Conservation (phyloP, 2,113 vertebrate species). For the Halcyon malimbica region DNA sequence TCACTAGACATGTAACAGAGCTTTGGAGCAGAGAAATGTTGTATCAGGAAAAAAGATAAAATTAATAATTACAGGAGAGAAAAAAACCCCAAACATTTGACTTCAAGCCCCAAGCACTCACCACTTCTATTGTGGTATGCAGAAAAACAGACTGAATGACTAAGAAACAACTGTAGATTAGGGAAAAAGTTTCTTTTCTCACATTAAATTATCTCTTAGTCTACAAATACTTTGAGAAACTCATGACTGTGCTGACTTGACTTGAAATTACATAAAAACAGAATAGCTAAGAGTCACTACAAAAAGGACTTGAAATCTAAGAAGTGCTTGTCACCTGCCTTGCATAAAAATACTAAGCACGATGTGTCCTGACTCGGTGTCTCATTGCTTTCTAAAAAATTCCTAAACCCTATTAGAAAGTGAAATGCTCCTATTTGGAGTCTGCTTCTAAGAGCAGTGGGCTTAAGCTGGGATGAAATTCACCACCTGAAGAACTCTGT, state of each 20-base stretch:
- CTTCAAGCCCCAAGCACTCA: not conserved
- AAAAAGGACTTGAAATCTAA: not conserved
- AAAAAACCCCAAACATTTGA: not conserved
- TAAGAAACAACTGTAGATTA: not conserved
- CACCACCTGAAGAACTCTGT: not conserved
- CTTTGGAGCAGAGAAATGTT: not conserved
- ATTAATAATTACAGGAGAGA: not conserved
- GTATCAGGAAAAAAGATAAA: not conserved
- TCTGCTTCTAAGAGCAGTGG: not conserved
- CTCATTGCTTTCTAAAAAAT: not conserved
- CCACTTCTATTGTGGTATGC: not conserved
- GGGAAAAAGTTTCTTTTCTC: not conserved
- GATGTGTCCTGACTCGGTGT: not conserved
- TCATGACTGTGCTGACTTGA: not conserved
- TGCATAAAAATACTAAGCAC: fast-evolving
- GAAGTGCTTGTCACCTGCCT: not conserved
- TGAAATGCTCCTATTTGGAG: not conserved
- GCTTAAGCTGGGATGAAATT: not conserved
- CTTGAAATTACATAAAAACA: not conserved
- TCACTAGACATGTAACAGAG: not conserved
- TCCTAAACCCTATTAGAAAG: not conserved
- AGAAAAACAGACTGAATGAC: not conserved
- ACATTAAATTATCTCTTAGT: not conserved
- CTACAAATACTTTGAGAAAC: not conserved
- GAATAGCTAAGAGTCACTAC: not conserved